Percentiles rank a stretch among this genome's conserved stretches.
These are phyloP conservation scores for Psephotus haematonotus DNA, from an alignment of 2,113 vertebrate species.

Conservation along the genomic window DNA sequence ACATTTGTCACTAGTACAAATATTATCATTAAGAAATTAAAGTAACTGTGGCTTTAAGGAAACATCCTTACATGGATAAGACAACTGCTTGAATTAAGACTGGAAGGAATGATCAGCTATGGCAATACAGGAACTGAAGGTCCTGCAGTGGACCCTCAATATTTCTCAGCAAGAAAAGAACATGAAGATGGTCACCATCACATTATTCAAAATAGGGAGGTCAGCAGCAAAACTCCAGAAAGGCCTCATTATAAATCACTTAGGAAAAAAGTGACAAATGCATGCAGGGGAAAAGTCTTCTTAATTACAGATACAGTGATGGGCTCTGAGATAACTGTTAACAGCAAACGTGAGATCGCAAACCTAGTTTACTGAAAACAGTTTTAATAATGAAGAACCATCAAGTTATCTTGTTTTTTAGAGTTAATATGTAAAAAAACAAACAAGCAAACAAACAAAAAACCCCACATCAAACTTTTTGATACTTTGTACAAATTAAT, in stretches of 20 bases:
- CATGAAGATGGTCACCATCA: neutral
- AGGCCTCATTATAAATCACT: rapidly evolving
- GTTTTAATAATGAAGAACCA: neutral
- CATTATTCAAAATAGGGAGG: neutral
- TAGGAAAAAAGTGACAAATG: neutral
- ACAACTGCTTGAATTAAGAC: neutral
- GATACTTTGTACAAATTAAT: neutral
- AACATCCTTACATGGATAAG: neutral
- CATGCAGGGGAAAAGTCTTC: rapidly evolving
- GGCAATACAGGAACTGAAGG: neutral
- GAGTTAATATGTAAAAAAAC: neutral
- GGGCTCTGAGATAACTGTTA: rapidly evolving
- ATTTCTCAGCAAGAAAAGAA: neutral
- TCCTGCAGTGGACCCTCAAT: neutral
- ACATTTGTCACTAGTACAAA: neutral
- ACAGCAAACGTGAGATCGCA: neutral
- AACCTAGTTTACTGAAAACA: neutral
- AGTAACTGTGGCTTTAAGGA: neutral
- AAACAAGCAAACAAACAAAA: too few species aligned
- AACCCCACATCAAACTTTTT: too few species aligned
- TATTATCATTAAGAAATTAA: neutral
- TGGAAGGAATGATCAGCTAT: rapidly evolving
- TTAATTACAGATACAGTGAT: rapidly evolving
- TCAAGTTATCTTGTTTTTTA: neutral
- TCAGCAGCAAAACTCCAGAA: neutral